phyloP scores from a whole-genome alignment of 2,888 invertebrate genomes.

The Chydorus sphaericus region DNA sequence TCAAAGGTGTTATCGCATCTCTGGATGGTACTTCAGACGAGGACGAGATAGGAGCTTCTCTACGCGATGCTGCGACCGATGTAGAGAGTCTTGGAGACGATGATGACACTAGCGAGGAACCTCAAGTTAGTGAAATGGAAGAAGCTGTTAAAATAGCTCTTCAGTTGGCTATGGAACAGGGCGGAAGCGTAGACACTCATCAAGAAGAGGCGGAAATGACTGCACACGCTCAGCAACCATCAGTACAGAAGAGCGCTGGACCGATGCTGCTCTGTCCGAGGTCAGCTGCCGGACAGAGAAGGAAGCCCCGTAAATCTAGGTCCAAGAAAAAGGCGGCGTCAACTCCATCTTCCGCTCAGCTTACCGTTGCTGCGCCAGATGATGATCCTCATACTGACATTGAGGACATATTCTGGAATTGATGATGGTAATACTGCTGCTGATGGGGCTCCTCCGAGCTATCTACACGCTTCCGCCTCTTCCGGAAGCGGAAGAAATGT shows the following conservation, averaged over 20 bases:
- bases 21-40: constrained; percentile 5
- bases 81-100: constrained; percentile 4
- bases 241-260: not conserved
- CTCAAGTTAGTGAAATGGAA: not conserved
- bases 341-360: not conserved
- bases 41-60: not conserved
- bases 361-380: not conserved
- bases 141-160: not conserved
- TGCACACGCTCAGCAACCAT: not conserved
- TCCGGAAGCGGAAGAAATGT: no score
- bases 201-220: not conserved
- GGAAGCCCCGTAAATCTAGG: not conserved
- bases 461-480: not conserved
- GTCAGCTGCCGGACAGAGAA: not conserved
- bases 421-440: no score
- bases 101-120: not conserved
- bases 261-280: not conserved
- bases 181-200: not conserved
- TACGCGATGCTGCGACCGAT: constrained; percentile 9
- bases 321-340: not conserved
- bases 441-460: no score
- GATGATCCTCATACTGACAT: constrained; percentile 12
- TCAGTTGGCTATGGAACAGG: not conserved
- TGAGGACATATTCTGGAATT: constrained; percentile 7
- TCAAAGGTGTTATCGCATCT: constrained; percentile 6